These are phyloP conservation scores for Microplitis demolitor DNA, from an alignment of 1,140 invertebrate genomes.

Conservation along the genomic window DNA sequence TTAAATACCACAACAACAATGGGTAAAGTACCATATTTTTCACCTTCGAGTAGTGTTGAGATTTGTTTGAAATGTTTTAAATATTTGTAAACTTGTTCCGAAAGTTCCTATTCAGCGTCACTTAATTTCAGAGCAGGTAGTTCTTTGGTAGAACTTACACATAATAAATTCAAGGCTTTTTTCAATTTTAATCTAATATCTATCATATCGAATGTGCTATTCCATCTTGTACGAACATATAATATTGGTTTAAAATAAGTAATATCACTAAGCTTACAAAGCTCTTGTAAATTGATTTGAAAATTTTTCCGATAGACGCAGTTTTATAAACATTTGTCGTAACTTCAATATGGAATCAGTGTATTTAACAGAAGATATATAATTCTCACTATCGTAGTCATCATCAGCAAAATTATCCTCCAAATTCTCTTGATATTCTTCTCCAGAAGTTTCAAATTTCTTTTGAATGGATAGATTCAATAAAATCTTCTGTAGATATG, in stretches of 20 bases:
- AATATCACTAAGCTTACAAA: neutral
- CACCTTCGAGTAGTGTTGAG: slow-evolving; percentile 20
- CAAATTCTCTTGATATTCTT: neutral
- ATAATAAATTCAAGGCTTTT: too few relatives aligned
- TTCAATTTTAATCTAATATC: slow-evolving; percentile 1
- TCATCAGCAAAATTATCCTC: neutral
- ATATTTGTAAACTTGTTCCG: too few relatives aligned
- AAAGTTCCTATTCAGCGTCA: too few relatives aligned
- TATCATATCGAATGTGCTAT: slow-evolving; percentile 13
- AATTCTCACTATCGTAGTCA: neutral
- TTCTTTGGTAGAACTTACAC: too few relatives aligned
- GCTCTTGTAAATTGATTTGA: slow-evolving; percentile 7
- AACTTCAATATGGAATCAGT: neutral
- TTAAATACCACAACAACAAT: slow-evolving; percentile 35
- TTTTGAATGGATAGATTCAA: neutral
- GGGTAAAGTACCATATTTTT: slow-evolving; percentile 29
- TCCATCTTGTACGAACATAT: slow-evolving; percentile 9
- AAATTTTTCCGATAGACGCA: slow-evolving; percentile 10
- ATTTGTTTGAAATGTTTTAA: slow-evolving; percentile 12
- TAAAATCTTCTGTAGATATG: neutral
- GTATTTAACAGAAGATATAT: neutral
- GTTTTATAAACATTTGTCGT: slow-evolving; percentile 10
- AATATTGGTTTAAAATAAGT: slow-evolving; percentile 9
- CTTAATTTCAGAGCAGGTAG: too few relatives aligned
- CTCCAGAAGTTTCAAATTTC: too few relatives aligned